Conservation (phyloP, 37 sponge, comb jelly and placozoan genomes). For the Ianthella basta region DNA sequence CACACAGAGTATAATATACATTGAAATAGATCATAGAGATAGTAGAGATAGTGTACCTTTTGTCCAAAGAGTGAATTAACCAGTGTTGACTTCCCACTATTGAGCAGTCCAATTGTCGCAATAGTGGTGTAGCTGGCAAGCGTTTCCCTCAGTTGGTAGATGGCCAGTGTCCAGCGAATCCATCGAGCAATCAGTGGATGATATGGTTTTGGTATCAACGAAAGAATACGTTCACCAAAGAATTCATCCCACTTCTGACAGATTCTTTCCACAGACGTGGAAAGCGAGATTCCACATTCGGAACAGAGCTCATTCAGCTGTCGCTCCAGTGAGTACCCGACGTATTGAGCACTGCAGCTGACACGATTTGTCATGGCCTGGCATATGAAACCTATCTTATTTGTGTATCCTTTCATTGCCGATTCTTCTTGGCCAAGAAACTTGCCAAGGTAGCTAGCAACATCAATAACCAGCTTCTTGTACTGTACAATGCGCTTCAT, state of each 20-base stretch:
- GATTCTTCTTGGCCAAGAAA: not conserved
- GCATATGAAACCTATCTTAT: not conserved
- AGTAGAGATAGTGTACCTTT: conserved; percentile 7
- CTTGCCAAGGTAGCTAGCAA: conserved; percentile 9
- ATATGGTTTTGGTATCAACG: not conserved
- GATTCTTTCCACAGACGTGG: not conserved
- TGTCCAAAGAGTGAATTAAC: conserved; percentile 16
- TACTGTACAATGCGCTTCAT: not conserved
- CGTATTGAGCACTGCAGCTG: conserved; percentile 8
- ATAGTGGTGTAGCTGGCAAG: conserved; percentile 35
- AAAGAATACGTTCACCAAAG: conserved; percentile 12
- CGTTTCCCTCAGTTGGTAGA: conserved; percentile 28
- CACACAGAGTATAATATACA: no score
- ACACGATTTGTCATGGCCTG: conserved; percentile 19
- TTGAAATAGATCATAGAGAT: no score
- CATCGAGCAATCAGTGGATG: conserved; percentile 23
- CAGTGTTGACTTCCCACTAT: conserved; percentile 32
- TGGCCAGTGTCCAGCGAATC: conserved; percentile 17
- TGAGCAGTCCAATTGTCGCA: conserved; percentile 24
- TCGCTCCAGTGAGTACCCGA: conserved; percentile 35
- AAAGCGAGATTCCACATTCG: not conserved
- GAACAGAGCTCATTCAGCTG: conserved; percentile 34
- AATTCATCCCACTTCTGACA: conserved; percentile 8
- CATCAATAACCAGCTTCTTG: conserved; percentile 23
- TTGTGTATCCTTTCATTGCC: not conserved